Evolutionary conservation across 2,888 invertebrate species (phyloP).

Genomic region (Clepsis dumicolana): DNA sequence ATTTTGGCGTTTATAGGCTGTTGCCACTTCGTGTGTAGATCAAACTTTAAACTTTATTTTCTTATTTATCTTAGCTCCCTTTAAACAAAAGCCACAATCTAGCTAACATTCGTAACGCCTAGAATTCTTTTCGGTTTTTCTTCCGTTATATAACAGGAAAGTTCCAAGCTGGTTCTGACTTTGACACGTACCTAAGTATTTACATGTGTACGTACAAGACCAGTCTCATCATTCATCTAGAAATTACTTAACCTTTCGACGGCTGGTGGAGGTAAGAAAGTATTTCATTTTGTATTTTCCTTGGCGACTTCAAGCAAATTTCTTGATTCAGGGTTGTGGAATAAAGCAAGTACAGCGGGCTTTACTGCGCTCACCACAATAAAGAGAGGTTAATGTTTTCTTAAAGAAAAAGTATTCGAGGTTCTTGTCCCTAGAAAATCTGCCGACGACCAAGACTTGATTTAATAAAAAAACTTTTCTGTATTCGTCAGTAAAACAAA

Average conservation of each 20-base stretch:
- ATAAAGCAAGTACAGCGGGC: conserved; percentile 2
- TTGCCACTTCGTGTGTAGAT: too few relatives aligned
- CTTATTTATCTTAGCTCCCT: background rate
- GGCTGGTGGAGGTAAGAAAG: background rate
- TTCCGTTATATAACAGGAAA: too few relatives aligned
- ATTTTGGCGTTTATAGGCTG: too few relatives aligned
- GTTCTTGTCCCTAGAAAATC: background rate
- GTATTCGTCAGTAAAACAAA: background rate
- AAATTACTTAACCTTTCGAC: background rate
- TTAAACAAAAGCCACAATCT: too few relatives aligned
- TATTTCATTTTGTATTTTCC: background rate
- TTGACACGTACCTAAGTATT: background rate
- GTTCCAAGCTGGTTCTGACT: background rate
- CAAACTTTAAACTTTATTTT: too few relatives aligned
- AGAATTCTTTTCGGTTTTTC: background rate
- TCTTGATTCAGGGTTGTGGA: background rate
- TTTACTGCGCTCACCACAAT: background rate
- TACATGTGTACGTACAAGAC: too few relatives aligned
- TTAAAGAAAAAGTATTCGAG: background rate
- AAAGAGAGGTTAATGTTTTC: conserved; percentile 8
- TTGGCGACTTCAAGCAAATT: background rate
- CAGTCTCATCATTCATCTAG: background rate
- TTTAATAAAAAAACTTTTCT: conserved; percentile 1
- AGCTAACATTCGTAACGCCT: too few relatives aligned
- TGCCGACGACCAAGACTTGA: background rate